phyloP scores from a whole-genome alignment of 2,113 vertebrate species.

The Astur gentilis region DNA sequence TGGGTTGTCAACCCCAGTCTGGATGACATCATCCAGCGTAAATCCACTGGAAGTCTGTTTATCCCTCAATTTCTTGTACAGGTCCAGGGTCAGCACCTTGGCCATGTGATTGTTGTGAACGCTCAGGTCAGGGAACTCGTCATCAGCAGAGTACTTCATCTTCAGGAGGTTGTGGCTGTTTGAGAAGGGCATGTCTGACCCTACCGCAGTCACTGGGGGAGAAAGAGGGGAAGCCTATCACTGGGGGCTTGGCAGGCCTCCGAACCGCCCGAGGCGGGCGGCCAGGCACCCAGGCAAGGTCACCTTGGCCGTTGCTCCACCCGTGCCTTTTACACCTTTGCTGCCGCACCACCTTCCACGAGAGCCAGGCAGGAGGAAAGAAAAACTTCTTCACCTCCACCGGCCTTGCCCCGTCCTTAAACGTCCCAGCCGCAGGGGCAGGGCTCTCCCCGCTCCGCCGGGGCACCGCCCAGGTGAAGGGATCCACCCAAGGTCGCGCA shows the following conservation, averaged over 20 bases:
- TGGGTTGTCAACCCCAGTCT: constrained; percentile 95
- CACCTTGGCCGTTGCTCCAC: constrained; percentile 38
- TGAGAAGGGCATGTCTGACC: constrained; percentile 91
- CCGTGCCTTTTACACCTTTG: not conserved
- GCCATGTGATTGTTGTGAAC: constrained; percentile 96
- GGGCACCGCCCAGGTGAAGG: not conserved
- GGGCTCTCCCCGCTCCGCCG: not conserved
- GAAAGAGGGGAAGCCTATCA: constrained; percentile 43
- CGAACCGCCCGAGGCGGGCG: not conserved
- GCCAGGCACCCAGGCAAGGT: constrained; percentile 30
- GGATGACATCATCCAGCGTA: constrained; percentile 90
- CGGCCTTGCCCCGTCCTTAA: not conserved
- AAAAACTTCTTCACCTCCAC: not conserved
- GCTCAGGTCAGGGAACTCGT: constrained; percentile 91
- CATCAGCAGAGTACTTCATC: constrained; percentile 73
- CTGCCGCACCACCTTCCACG: not conserved
- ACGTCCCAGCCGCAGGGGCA: not conserved
- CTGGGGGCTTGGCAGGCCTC: not conserved
- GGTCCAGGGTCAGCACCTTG: constrained; percentile 81
- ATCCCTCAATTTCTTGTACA: constrained; percentile 84
- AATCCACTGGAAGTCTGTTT: constrained; percentile 88
- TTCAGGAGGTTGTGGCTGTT: constrained; percentile 92
- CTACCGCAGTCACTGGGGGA: constrained; percentile 60
- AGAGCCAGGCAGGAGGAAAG: not conserved
- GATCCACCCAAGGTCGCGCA: not conserved